Evolutionary conservation across 1,140 invertebrate genomes (phyloP).

Genomic region (Drosophila obscura): DNA sequence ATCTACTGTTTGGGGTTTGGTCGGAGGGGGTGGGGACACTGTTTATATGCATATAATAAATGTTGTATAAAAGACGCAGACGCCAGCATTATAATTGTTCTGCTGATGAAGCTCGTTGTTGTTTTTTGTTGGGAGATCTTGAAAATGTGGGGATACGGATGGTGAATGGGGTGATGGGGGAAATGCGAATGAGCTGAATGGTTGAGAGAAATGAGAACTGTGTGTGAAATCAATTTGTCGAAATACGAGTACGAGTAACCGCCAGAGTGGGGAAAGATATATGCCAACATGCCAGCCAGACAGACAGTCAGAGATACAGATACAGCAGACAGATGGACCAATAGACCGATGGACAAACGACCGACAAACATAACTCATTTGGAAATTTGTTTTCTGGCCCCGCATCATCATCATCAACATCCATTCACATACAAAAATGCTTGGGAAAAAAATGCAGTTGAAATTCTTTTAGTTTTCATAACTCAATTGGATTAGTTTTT

Average conservation of each 20-base stretch:
- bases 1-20: constrained; percentile 18
- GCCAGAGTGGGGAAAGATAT: constrained; percentile 30
- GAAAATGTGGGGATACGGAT: constrained; percentile 12
- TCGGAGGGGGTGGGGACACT: neutral
- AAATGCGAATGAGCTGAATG: constrained; percentile 26
- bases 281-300: constrained; percentile 38
- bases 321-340: constrained; percentile 5
- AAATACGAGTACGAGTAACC: constrained; percentile 55
- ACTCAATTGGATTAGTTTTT: constrained; percentile 22
- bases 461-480: constrained; percentile 12
- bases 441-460: constrained; percentile 25
- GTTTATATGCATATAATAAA: constrained; percentile 50
- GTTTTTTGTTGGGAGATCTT: constrained; percentile 9
- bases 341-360: neutral
- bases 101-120: constrained; percentile 48
- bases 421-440: neutral
- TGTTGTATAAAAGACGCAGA: constrained; percentile 46
- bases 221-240: constrained; percentile 80
- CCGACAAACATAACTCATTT: constrained; percentile 61
- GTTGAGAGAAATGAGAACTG: constrained; percentile 39
- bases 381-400: constrained; percentile 6
- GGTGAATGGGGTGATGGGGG: constrained; percentile 6
- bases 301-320: constrained; percentile 13
- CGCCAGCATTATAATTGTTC: constrained; percentile 55
- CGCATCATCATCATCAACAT: constrained; percentile 14